Conservation (phyloP, 2,113 vertebrate species). For the Camelus bactrianus region DNA sequence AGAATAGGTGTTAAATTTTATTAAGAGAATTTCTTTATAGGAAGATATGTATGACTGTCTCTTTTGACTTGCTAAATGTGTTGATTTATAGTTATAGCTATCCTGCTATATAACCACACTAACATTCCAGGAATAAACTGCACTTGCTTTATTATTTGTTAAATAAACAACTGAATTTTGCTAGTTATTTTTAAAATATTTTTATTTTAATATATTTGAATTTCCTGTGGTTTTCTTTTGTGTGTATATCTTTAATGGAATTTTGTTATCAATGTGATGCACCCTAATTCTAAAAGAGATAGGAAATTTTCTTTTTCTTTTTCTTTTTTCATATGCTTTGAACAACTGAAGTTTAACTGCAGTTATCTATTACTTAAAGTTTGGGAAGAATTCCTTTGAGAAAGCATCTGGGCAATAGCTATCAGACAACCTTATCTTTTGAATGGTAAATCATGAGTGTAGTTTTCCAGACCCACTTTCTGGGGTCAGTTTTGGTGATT, state of each 20-base stretch:
- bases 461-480: background rate
- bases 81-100: slow-evolving; percentile 19
- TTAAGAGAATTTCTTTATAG: background rate
- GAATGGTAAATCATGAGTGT: background rate
- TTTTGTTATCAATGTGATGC: background rate
- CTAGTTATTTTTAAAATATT: background rate
- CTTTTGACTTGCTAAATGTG: background rate
- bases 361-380: slow-evolving; percentile 55
- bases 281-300: background rate
- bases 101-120: background rate
- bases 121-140: background rate
- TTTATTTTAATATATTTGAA: slow-evolving; percentile 18
- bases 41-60: background rate
- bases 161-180: background rate
- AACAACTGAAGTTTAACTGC: slow-evolving; percentile 65
- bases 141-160: background rate
- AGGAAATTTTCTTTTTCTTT: background rate
- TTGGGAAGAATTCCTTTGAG: slow-evolving; percentile 54
- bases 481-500: background rate
- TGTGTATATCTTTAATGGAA: background rate
- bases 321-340: background rate
- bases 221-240: background rate
- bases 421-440: slow-evolving; percentile 12
- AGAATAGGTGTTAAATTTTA: background rate
- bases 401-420: slow-evolving; percentile 24